Evolutionary conservation across 1,140 invertebrate species (phyloP).

Genomic region (Zaprionus ornatus): DNA sequence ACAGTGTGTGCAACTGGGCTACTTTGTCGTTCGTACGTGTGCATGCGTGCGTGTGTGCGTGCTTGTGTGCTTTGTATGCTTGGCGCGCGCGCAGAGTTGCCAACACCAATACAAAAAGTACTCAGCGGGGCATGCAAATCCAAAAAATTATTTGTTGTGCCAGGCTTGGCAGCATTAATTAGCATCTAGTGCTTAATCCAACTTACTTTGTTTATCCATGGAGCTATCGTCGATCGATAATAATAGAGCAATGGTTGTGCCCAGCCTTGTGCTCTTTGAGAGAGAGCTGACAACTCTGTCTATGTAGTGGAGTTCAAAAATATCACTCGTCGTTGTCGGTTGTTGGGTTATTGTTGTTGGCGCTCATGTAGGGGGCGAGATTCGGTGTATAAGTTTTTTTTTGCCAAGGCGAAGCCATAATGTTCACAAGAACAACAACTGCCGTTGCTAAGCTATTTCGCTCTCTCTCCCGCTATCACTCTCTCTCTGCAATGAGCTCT

Average conservation of each 20-base stretch:
- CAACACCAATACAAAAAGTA: constrained; percentile 45
- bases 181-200: constrained; percentile 39
- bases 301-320: constrained; percentile 72
- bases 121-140: constrained; percentile 39
- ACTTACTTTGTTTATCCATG: constrained; percentile 20
- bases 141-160: constrained; percentile 38
- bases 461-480: constrained; percentile 10
- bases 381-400: constrained; percentile 51
- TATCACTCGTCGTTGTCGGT: constrained; percentile 55
- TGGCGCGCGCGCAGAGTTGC: constrained; percentile 64
- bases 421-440: constrained; percentile 64
- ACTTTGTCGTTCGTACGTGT: constrained; percentile 38
- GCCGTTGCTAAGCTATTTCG: constrained; percentile 61
- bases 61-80: constrained; percentile 61
- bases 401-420: constrained; percentile 69
- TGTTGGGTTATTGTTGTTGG: constrained; percentile 25
- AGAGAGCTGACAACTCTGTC: constrained; percentile 60
- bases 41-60: constrained; percentile 8
- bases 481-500: constrained; percentile 20
- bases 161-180: constrained; percentile 48
- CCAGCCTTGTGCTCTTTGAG: not conserved
- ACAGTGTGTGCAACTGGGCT: constrained; percentile 24
- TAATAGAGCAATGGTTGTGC: constrained; percentile 23
- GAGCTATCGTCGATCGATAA: constrained; percentile 27
- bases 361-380: constrained; percentile 58